Conservation (phyloP, 2,113 vertebrate species). For the Eidolon helvum region DNA sequence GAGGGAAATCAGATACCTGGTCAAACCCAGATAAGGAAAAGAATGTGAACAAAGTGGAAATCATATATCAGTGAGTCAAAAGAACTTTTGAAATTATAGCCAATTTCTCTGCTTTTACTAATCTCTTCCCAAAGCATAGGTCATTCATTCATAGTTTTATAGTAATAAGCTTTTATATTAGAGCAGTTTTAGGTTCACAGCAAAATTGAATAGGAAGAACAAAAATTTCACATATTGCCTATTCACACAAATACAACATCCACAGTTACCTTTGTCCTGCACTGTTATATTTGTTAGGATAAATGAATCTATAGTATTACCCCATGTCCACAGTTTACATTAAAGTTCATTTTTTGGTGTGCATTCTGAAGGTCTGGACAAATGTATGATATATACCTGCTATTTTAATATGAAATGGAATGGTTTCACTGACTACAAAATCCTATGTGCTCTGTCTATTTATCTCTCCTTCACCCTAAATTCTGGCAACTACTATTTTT, state of each 20-base stretch:
- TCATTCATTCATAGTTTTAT: not conserved
- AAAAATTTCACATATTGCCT: not conserved
- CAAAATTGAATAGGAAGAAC: not conserved
- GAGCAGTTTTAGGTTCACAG: not conserved
- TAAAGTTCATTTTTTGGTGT: not conserved
- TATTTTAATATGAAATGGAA: too few relatives aligned
- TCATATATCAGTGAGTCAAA: not conserved
- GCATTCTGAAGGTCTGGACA: not conserved
- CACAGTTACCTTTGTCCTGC: not conserved
- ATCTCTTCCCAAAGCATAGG: not conserved
- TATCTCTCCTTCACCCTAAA: not conserved
- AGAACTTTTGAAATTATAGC: not conserved
- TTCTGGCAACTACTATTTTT: not conserved
- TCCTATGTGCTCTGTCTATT: too few relatives aligned
- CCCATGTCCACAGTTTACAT: not conserved
- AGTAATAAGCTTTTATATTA: not conserved
- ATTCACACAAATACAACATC: not conserved
- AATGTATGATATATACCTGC: not conserved
- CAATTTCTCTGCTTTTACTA: not conserved
- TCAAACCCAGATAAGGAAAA: constrained; percentile 77
- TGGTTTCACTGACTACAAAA: too few relatives aligned
- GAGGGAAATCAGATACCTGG: constrained; percentile 94
- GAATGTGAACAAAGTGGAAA: not conserved
- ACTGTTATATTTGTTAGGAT: not conserved
- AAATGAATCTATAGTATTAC: not conserved